Evolutionary conservation across 2,113 vertebrate genomes (phyloP), one percentile per base, ranked within the genome.

Genomic region (Gallinago undulata): DNA sequence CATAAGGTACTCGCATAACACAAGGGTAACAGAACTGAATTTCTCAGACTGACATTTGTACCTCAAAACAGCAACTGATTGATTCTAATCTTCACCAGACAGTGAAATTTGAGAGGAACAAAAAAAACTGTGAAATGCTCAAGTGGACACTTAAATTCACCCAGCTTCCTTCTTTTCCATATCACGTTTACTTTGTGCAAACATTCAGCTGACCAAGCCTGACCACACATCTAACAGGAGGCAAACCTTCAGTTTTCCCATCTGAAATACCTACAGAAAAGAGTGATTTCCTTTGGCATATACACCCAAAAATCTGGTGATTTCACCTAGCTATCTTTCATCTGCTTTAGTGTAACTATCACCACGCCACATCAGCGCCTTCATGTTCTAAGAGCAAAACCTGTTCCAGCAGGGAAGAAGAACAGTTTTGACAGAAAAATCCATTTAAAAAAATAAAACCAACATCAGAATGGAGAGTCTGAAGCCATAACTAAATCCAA

Each of bases 311-410:
- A 59, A 78, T 8, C 6, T 47, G 48, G 53, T 90, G 76, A 73
- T 74, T 88, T 90, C 64, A 87, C 73, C n/a, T 51, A 75, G 64
- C 48, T 72, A 90, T 78, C 59, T 91, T 90, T 91, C 85, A 80
- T 86, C 75, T 90, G 21, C 60, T 86, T 18, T 59, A 77, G 19
- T 45, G 11, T 56, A 85, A 50, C 35, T 83, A 50, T 15, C 80
- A 73, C 23, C 55, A 81, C 21, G 82, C 47, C 43, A 88, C 10
- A 2, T 74, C 90, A 96, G 72, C 21, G 3, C 35, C 50, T 56
- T 72, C 39, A 60, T 35, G 21, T 72, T 84, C 35, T 86, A 68
- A 83, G 17, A 90, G 17, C 14, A 73, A 78, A 89, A 85, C 37
- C 50, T 87, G 33, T 70, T 89, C 55, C 78, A 78, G 39, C 55